These are phyloP conservation scores for Nyctibius bracteatus DNA, from an alignment of 2,113 vertebrate species.

Conservation along the genomic window DNA sequence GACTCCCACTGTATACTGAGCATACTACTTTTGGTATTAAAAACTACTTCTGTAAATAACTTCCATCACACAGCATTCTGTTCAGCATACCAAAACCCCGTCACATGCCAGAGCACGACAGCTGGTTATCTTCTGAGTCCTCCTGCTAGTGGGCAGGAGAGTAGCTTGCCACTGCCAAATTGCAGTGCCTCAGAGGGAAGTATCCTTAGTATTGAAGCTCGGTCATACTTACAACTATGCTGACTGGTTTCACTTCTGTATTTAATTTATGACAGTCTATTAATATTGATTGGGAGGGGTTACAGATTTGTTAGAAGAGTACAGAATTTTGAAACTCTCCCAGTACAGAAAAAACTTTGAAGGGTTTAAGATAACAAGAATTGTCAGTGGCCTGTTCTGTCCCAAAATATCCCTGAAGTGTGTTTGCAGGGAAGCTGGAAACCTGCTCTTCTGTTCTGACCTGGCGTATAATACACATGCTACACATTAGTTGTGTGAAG, in stretches of 20 bases:
- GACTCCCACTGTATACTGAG: constrained; percentile 53
- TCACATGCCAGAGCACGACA: constrained; percentile 48
- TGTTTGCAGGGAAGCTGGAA: neutral
- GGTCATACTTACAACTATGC: neutral
- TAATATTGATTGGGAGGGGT: neutral
- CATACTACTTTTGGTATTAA: constrained; percentile 54
- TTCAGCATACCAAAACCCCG: constrained; percentile 14
- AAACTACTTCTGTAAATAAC: constrained; percentile 49
- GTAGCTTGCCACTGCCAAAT: constrained; percentile 16
- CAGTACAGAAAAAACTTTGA: neutral
- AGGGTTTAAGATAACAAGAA: neutral
- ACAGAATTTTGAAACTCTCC: neutral
- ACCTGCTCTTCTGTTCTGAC: neutral
- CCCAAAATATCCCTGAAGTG: neutral
- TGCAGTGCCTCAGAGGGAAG: constrained; percentile 50
- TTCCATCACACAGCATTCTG: constrained; percentile 50
- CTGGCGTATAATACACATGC: neutral
- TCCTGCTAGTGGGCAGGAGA: constrained; percentile 3
- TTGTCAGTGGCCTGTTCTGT: neutral
- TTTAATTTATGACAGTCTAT: neutral
- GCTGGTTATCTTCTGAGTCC: constrained; percentile 25
- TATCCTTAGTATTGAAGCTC: neutral
- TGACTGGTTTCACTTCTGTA: neutral
- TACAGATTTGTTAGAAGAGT: neutral
- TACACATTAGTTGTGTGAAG: neutral